Evolutionary conservation across 2,888 invertebrate species (phyloP).

Genomic region (Calephelis perditalis): DNA sequence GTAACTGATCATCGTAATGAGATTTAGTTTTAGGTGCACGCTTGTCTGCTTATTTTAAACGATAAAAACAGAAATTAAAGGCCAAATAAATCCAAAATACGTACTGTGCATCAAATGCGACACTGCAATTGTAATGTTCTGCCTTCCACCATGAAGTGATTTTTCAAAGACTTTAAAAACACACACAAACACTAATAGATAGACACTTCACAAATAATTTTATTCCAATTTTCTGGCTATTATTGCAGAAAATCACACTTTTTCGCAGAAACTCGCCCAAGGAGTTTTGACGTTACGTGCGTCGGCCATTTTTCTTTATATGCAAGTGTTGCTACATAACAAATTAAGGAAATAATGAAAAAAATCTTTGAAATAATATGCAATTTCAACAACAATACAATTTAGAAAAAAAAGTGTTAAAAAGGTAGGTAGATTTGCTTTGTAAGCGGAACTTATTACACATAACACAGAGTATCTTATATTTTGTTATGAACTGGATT

Average conservation of each 20-base stretch:
- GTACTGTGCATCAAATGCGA: conserved; percentile 63
- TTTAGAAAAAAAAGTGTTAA: too few relatives aligned
- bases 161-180: conserved; percentile 32
- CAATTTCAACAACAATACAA: background rate
- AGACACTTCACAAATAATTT: conserved; percentile 46
- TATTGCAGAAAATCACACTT: conserved; percentile 50
- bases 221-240: conserved; percentile 35
- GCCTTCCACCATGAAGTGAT: conserved; percentile 40
- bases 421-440: too few relatives aligned
- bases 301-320: conserved; percentile 65
- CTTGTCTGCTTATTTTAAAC: conserved; percentile 2
- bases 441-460: too few relatives aligned
- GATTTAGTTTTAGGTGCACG: background rate
- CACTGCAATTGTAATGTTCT: conserved; percentile 40
- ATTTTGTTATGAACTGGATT: too few relatives aligned
- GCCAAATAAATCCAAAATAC: conserved; percentile 41
- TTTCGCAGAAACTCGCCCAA: conserved; percentile 52
- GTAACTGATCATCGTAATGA: background rate
- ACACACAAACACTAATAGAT: conserved; percentile 38
- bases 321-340: conserved; percentile 49
- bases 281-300: conserved; percentile 64
- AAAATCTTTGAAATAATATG: conserved; percentile 2
- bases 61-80: conserved; percentile 16
- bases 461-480: too few relatives aligned
- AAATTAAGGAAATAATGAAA: conserved; percentile 2